Percentiles rank a stretch among this genome's conserved stretches.
phyloP scores from a whole-genome alignment of 2,113 vertebrate species.

The Stigmatopora nigra region DNA sequence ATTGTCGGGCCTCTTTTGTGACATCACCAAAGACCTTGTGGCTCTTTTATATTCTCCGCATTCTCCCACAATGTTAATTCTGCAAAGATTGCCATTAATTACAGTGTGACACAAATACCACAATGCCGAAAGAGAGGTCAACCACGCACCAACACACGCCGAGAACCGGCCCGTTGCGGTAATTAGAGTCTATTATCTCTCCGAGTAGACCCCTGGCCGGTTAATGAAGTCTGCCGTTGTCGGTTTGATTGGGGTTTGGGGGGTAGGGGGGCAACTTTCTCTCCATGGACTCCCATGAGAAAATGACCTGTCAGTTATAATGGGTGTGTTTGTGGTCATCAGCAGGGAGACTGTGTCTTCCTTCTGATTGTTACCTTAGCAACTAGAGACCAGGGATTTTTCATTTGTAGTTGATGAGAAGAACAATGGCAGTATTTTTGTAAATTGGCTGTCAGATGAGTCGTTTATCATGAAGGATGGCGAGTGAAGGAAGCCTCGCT shows the following conservation, averaged over 20 bases:
- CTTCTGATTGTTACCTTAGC: neutral
- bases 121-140: neutral
- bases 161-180: neutral
- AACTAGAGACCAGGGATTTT: neutral
- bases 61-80: neutral
- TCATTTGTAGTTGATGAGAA: neutral
- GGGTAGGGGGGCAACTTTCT: neutral
- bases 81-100: neutral
- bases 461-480: neutral
- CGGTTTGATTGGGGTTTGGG: neutral
- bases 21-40: neutral
- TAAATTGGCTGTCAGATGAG: neutral
- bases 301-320: conserved; percentile 5
- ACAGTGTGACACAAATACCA: neutral
- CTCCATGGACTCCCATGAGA: conserved; percentile 1
- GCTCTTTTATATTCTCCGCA: neutral
- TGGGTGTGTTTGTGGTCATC: neutral
- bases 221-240: conserved; percentile 2
- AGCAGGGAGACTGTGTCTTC: neutral
- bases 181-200: conserved; percentile 6
- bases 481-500: too few relatives aligned
- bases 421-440: too few relatives aligned
- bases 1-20: neutral
- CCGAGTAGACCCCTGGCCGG: neutral
- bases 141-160: neutral